Base-by-base conservation (phyloP, 2,888 invertebrate species). In the Drosophila seclusa region DNA sequence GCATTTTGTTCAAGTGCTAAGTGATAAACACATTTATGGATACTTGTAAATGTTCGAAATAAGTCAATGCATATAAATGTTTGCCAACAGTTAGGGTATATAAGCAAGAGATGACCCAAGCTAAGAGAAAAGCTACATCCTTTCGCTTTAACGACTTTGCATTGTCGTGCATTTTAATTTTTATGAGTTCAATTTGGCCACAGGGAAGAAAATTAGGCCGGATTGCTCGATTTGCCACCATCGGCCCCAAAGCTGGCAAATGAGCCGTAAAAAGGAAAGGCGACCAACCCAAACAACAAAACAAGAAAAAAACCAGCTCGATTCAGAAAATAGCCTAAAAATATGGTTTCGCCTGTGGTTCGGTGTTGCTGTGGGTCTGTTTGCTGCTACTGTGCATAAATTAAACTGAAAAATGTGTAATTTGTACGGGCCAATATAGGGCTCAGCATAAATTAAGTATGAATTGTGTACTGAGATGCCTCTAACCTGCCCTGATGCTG, bases 241-340 rank as follows among this genome's bases (percentile, higher is more conserved):
- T 40, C 29, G 58, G 50, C 59, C 32, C 70, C 31, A 62, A 34
- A 63, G 73, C 72, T 60, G 69, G 61, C 89, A 90, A 78, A 90
- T 90, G 87, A 82, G 80, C 90, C 90, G 85, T 87, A 87, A 89
- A 90, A 85, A 68, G 72, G 64, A 70, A 76, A 40, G 54, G 64
- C 40, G 18, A 38, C 64, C 42, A 63, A 49, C 66, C 24, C 24
- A 45, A 45, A 24, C 16, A 45, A 24, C 45, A 54, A 52, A 59
- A 38, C 42, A 61, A 34, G 42, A 63, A 31, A 38, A 38, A 34
- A 40, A 63, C 38, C 40, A 45, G 53, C 42, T 18, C 40, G 27
- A 52, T 42, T 18, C 67, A 61, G 63, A 32, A 69, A 74, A 73
- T 68, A 67, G 59, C 61, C 69, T 59, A 69, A 45, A 70, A 76